Base-by-base conservation (phyloP, 2,888 invertebrate species). In the Coremacera marginata region DNA sequence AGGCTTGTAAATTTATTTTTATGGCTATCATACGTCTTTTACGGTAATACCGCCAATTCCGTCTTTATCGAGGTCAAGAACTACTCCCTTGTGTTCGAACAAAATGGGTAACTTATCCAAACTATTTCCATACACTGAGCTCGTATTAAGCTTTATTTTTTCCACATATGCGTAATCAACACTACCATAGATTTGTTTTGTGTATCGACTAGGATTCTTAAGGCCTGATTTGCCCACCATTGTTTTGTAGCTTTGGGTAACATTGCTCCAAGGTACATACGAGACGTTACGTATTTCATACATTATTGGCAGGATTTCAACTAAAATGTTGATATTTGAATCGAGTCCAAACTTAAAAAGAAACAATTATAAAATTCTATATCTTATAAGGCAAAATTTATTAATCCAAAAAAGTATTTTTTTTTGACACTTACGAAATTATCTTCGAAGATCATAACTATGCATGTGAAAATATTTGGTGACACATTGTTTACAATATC, bases 371-470 rank as follows among this genome's bases (percentile, higher is more conserved):
- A 55, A 55, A 55, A 1, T 0, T 5, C 14, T 8, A 57, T 57
- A 57, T 25, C 8, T 27, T 25, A 34, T 2, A 67, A 34, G 5
- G 44, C 14, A 1, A 70, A 62, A 34, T 9, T 5, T 4, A 25
- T 2, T 2, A n/a, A 31, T n/a, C 16, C 0, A 3, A 72, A 0
- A n/a, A 14, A 7, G 2, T 22, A 16, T 73, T 25, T 22, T 44
- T 68, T 2, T 31, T 49, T 34, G 11, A 62, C 49, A 84, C 88
- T 86, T 82, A 88, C 88, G 80, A 86, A 86, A 76, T 86, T 85
- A 77, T 88, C 88, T 60, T 88, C 88, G 44, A 87, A 88, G 27
- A 88, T 87, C 88, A 88, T 86, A 16, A 86, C 83, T 2, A 85
- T 84, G 62, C 88, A 88, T 1, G 83, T 86, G 75, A 87, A 85